Conservation (phyloP, 2,113 vertebrate species). For the Balaenoptera acutorostrata region DNA sequence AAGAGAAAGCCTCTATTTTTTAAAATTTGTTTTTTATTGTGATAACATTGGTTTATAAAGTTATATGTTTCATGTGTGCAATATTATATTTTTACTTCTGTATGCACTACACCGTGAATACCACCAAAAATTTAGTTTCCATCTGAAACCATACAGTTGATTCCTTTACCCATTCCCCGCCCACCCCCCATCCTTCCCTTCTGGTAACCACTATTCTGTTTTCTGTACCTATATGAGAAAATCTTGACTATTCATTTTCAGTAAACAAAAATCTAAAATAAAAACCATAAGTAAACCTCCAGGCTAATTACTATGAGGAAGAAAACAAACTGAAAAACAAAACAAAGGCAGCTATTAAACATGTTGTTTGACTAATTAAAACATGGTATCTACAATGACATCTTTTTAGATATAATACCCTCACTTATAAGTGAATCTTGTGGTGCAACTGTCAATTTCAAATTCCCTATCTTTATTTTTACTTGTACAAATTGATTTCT, state of each 20-base stretch:
- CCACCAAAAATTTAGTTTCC: neutral
- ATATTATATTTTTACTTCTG: neutral
- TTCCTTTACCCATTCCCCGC: neutral
- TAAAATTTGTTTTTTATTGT: neutral
- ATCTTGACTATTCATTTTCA: neutral
- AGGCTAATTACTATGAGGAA: neutral
- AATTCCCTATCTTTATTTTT: neutral
- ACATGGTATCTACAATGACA: neutral
- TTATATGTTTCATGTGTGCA: neutral
- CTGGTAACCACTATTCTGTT: neutral
- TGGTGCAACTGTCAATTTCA: neutral
- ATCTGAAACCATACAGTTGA: neutral
- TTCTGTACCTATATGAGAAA: neutral
- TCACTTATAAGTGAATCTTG: neutral
- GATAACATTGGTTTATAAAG: neutral
- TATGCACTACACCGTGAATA: neutral
- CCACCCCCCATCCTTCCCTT: neutral
- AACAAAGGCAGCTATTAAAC: neutral
- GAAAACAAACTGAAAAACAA: neutral
- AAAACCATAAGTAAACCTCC: neutral
- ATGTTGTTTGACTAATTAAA: neutral
- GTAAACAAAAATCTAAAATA: constrained; percentile 10
- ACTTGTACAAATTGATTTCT: neutral
- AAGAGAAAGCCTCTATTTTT: neutral
- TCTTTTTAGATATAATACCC: neutral